Base-by-base conservation (phyloP, 2,113 vertebrate species). In the Lepus timidus region DNA sequence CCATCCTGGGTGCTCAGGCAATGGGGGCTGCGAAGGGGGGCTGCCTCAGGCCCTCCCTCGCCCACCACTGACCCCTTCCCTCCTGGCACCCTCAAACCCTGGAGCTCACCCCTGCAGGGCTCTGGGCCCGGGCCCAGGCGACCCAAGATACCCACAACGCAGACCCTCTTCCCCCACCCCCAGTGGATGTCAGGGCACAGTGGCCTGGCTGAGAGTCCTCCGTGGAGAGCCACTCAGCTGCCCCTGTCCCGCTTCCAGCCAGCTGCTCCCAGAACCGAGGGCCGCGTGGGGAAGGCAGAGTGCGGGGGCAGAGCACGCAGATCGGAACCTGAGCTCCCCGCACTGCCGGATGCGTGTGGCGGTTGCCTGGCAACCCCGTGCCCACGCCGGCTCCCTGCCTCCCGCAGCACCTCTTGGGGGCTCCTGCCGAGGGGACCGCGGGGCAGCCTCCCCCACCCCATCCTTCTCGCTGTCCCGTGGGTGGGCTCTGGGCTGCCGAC, bases 321-420 rank as follows among this genome's bases (percentile, higher is more conserved):
- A 52, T 44, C 51, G 70, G 81, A 86, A 93, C 81, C 85, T 4
- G 19, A 27, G 84, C 87, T 91, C 64, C 61, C 83, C 58, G 0
- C 64, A 75, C 75, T 55, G 6, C n/a, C 14, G 12, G 80, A 88
- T 85, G 84, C n/a, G 14, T 12, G 13, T 39, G 64, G 92, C 1
- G 20, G 97, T 96, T 97, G 97, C 97, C 67, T 93, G 96, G 96
- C 96, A 96, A 97, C 97, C 86, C 62, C 0, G 71, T 61, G 84
- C 92, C 85, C 61, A 87, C 1, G 0, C 88, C 95, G 0, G 19
- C 52, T 58, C 94, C 88, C 93, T 17, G 51, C 92, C 81, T 87
- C 81, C 13, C 52, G 55, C 52, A 1, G 87, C 87, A 88, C 79
- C 74, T 90, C 70, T 61, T 13, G 55, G n/a, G 71, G 71, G 85